A percentile compares a stretch with the other conserved stretches of the same genome.
phyloP scores from a whole-genome alignment of 2,113 vertebrate species.

The Cacatua alba region DNA sequence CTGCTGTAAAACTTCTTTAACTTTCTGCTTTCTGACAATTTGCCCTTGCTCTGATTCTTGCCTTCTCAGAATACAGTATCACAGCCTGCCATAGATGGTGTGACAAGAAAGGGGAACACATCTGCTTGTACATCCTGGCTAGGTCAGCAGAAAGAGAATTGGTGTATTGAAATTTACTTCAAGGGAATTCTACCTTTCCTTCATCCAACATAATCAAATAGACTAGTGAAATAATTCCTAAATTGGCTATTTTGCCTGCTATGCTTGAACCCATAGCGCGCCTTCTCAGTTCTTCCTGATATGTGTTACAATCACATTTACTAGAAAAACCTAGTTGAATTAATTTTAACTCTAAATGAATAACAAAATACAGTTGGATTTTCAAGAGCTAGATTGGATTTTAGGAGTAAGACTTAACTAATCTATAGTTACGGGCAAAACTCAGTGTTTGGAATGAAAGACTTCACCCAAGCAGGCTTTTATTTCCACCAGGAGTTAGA shows the following conservation, averaged over 20 bases:
- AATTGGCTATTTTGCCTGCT: not conserved
- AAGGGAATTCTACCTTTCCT: not conserved
- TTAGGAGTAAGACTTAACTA: not conserved
- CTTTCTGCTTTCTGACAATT: slow-evolving; percentile 9
- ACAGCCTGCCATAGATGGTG: not conserved
- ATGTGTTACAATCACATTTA: not conserved
- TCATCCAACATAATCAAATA: not conserved
- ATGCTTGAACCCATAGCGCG: not conserved
- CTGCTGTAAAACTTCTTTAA: not conserved
- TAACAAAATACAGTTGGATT: not conserved
- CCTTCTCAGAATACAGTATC: not conserved
- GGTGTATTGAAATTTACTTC: not conserved
- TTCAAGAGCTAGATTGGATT: not conserved
- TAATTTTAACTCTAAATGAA: not conserved
- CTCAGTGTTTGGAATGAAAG: not conserved
- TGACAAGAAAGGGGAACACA: slow-evolving; percentile 3
- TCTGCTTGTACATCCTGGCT: not conserved
- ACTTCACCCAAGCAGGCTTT: not conserved
- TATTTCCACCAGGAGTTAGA: not conserved
- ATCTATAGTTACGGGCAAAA: not conserved
- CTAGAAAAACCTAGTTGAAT: not conserved
- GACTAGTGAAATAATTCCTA: not conserved
- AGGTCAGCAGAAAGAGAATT: not conserved
- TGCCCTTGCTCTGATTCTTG: slow-evolving; percentile 25
- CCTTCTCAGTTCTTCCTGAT: not conserved